A percentile compares a stretch with the other conserved stretches of the same genome.
phyloP scores from a whole-genome alignment of 2,113 vertebrate genomes.

The Amazona guildingii region DNA sequence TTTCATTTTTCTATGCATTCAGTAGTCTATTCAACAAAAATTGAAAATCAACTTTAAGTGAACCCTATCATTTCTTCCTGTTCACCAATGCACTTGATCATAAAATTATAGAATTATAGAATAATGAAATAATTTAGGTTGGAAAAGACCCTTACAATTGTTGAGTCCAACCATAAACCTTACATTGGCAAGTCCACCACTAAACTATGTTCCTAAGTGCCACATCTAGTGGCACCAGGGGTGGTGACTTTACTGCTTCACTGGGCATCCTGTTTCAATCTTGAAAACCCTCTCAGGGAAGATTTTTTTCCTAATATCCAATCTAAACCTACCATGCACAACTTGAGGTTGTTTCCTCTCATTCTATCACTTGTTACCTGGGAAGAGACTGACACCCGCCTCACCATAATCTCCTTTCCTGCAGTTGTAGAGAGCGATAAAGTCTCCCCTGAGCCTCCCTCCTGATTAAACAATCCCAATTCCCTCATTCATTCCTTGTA shows the following conservation, averaged over 20 bases:
- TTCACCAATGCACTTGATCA: not conserved
- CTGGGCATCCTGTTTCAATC: not conserved
- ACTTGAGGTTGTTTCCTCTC: not conserved
- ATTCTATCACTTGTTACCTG: not conserved
- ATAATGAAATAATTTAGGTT: not conserved
- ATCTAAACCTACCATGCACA: not conserved
- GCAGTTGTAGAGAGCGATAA: not conserved
- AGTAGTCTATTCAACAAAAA: not conserved
- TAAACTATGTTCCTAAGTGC: not conserved
- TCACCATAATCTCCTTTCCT: not conserved
- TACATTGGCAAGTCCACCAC: not conserved
- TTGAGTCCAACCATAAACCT: not conserved
- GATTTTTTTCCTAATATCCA: not conserved
- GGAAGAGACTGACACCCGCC: not conserved
- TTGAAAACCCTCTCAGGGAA: not conserved
- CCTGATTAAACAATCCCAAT: not conserved
- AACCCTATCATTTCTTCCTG: not conserved
- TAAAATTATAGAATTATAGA: not conserved
- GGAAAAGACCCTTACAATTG: not conserved
- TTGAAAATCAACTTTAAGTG: not conserved
- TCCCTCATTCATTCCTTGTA: not conserved
- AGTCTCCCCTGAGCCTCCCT: not conserved
- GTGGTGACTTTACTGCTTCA: not conserved
- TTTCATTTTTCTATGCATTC: not conserved
- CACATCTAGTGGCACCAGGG: not conserved